Evolutionary conservation across 2,797 vertebrate genomes (phyloP), one percentile per base, ranked within the genome.

Genomic region (Cyprinella venusta): DNA sequence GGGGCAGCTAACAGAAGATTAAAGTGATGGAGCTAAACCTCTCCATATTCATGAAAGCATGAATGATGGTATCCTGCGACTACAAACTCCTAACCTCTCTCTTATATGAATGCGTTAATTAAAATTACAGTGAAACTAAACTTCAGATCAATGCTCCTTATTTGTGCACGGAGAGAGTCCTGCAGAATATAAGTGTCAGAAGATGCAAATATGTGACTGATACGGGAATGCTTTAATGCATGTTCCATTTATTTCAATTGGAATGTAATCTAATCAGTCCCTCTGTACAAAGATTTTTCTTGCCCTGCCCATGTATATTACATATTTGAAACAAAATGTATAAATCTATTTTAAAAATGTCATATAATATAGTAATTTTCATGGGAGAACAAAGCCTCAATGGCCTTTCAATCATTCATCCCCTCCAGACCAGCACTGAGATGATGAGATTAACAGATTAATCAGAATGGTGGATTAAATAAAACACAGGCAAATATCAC

Each of bases 21-120:
- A 81, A 83, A 72, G 72, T 59, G 76, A n/a, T 61, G 52, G 56
- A 83, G 79, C 68, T 45, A 38, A 76, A 81, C 45, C 56, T 77
- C 77, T 84, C 70, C 76, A 85, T 79, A 83, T 77, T 82, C 36
- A 80, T 83, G 68, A 71, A 80, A 59, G 40, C 24, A 63, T 79
- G 72, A 76, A 81, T 76, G 72, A 83, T 69, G 80, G 69, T 61
- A 72, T 80, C 45, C 59, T 72, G 67, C 24, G 13, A 76, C 10
- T 45, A 15, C 42, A 76, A 59, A 68, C 38, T 68, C 50, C 50
- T 82, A 72, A 76, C 71, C 80, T 76, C 56, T 82, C 50, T 68
- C 61, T 48, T 82, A 36, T 54, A 38, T 68, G 10, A 33, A 26
- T 33, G 45, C 48, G 6, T 68, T 82, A 69, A 82, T 76, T 76